Conservation (phyloP, 2,797 vertebrate genomes). For the Monodelphis domestica region DNA sequence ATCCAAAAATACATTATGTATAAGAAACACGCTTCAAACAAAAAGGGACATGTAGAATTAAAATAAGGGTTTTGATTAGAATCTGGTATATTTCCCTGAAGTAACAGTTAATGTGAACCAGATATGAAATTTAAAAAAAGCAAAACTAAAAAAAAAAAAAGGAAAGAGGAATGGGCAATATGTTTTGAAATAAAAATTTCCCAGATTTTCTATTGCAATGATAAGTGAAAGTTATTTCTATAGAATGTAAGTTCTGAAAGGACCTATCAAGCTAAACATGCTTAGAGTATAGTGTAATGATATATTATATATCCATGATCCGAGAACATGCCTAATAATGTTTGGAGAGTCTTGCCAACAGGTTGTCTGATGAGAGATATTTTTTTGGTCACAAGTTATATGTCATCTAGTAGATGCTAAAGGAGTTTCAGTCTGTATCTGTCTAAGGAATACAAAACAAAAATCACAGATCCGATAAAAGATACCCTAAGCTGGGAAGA, state of each 20-base stretch:
- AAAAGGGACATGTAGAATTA: background rate
- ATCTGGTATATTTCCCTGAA: background rate
- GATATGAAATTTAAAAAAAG: background rate
- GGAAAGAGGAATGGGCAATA: background rate
- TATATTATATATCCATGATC: background rate
- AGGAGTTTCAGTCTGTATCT: background rate
- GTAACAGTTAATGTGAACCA: background rate
- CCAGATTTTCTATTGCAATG: background rate
- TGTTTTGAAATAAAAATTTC: background rate
- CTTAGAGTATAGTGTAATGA: background rate
- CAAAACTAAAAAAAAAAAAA: background rate
- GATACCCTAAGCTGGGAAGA: background rate
- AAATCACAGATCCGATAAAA: background rate
- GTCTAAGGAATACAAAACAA: background rate
- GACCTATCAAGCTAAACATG: background rate
- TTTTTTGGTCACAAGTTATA: background rate
- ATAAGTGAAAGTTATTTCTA: background rate
- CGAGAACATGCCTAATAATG: background rate
- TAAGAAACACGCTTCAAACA: background rate
- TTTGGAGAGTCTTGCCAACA: background rate
- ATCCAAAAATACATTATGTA: background rate
- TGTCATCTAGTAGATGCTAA: background rate
- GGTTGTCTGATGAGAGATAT: background rate
- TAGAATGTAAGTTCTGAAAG: background rate
- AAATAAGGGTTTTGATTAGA: background rate